phyloP scores from a whole-genome alignment of 1,140 invertebrate genomes.

The Helicoverpa zea region DNA sequence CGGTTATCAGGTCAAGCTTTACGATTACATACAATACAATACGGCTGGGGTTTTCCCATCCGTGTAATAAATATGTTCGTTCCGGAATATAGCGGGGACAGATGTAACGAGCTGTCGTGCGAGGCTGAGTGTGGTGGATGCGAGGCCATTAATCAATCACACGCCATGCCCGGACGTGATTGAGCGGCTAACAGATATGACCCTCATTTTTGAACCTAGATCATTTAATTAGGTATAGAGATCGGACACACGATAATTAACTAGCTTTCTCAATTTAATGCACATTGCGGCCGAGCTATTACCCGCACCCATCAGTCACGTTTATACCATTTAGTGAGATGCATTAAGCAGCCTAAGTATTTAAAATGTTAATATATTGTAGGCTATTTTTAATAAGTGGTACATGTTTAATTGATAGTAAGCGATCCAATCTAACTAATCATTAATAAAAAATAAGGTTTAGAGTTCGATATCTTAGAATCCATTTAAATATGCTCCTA shows the following conservation, averaged over 20 bases:
- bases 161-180: constrained; percentile 29
- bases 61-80: constrained; percentile 29
- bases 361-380: neutral
- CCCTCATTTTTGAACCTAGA: constrained; percentile 23
- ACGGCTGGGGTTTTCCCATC: constrained; percentile 42
- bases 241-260: constrained; percentile 32
- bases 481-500: too few relatives aligned
- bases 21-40: constrained; percentile 33
- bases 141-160: constrained; percentile 44
- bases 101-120: constrained; percentile 12
- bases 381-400: neutral
- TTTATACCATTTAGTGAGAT: neutral
- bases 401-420: neutral
- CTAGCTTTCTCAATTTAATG: constrained; percentile 13
- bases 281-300: neutral
- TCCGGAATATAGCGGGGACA: constrained; percentile 26
- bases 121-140: neutral
- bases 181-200: constrained; percentile 36
- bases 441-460: too few relatives aligned
- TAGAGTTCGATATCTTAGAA: too few relatives aligned
- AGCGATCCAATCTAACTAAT: too few relatives aligned
- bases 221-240: constrained; percentile 32
- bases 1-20: constrained; percentile 44
- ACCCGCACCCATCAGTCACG: neutral
- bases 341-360: too few relatives aligned